A percentile compares a stretch with the other conserved stretches of the same genome.
These are phyloP conservation scores for Phalacrocorax pelagicus DNA, from an alignment of 2,113 vertebrate genomes.

Conservation along the genomic window DNA sequence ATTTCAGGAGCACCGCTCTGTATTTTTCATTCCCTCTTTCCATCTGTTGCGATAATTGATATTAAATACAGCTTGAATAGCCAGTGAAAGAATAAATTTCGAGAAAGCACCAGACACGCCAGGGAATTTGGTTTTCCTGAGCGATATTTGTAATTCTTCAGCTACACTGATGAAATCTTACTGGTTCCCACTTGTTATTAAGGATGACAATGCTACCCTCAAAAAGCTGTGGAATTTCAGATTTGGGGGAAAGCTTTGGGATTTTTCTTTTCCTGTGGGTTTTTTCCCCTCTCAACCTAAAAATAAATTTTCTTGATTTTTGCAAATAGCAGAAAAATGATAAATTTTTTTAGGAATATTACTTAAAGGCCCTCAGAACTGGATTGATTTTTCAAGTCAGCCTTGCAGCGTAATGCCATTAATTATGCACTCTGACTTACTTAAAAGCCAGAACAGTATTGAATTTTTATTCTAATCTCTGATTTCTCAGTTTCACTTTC, in stretches of 20 bases:
- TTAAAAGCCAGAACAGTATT: background rate
- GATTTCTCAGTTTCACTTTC: background rate
- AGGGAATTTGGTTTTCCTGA: conserved; percentile 12
- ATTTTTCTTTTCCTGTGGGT: background rate
- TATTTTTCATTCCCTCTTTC: background rate
- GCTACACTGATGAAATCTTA: background rate
- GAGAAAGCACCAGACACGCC: background rate
- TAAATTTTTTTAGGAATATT: background rate
- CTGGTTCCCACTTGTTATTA: background rate
- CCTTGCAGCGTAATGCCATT: background rate
- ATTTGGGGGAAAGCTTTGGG: background rate
- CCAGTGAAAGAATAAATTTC: background rate
- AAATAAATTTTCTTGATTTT: background rate
- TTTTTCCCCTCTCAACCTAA: background rate
- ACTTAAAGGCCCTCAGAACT: background rate
- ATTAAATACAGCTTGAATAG: background rate
- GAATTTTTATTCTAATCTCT: background rate
- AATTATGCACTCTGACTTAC: background rate
- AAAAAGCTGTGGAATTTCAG: background rate
- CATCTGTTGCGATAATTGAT: background rate
- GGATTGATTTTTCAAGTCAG: background rate
- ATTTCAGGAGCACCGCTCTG: background rate
- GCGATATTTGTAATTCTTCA: background rate
- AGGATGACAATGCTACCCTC: background rate
- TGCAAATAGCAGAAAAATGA: background rate